Conservation (phyloP, 2,797 vertebrate genomes). For the Chelidonichthys spinosus region DNA sequence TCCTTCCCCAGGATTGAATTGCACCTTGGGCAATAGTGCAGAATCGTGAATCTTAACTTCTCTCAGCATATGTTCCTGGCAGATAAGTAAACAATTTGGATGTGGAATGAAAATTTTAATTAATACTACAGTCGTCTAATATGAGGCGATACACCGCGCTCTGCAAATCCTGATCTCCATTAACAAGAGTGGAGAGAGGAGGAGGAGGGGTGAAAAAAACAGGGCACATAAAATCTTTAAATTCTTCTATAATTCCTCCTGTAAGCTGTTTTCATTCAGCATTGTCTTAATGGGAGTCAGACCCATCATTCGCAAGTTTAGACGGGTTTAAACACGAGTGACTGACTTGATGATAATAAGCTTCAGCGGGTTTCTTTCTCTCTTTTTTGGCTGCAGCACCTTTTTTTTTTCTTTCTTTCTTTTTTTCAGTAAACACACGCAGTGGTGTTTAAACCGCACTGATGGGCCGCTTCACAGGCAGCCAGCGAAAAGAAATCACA, state of each 20-base stretch:
- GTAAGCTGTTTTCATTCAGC: background rate
- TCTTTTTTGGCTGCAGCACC: conserved; percentile 32
- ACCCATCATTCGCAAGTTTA: conserved; percentile 26
- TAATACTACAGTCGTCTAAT: conserved; percentile 92
- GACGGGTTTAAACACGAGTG: conserved; percentile 58
- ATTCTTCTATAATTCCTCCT: background rate
- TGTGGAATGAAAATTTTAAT: conserved; percentile 97
- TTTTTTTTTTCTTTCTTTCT: background rate
- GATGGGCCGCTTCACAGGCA: background rate
- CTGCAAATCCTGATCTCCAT: conserved; percentile 89
- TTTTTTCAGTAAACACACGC: conserved; percentile 16
- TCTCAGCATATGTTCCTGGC: conserved; percentile 97
- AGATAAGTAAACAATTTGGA: conserved; percentile 99
- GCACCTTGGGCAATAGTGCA: conserved; percentile 98
- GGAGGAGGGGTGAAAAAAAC: background rate
- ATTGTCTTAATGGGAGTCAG: conserved; percentile 22
- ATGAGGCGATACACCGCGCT: conserved; percentile 88
- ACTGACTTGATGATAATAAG: conserved; percentile 20
- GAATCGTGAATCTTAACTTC: conserved; percentile 97
- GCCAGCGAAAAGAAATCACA: conserved; percentile 17
- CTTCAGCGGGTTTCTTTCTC: conserved; percentile 9
- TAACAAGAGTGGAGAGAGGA: background rate
- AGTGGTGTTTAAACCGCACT: conserved; percentile 22
- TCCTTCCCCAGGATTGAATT: conserved; percentile 88
- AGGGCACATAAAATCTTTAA: conserved; percentile 7